phyloP scores from a whole-genome alignment of 2,888 invertebrate species.

The Chydorus sphaericus region DNA sequence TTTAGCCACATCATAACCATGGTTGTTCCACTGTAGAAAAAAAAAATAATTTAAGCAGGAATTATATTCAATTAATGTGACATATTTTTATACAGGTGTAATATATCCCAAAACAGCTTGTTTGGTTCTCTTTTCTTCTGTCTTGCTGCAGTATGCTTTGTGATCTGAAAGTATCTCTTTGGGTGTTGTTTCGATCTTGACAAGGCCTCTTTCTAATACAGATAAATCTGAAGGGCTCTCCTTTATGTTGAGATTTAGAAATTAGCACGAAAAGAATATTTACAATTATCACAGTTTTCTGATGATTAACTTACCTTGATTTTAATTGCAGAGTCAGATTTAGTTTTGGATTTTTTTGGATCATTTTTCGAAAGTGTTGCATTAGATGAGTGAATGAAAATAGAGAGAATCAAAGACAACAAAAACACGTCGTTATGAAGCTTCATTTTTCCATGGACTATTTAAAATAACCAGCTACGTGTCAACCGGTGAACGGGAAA shows the following conservation, averaged over 20 bases:
- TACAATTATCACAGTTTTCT: background rate
- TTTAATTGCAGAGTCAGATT: background rate
- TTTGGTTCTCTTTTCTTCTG: constrained; percentile 46
- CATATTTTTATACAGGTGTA: constrained; percentile 51
- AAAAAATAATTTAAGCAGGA: constrained; percentile 12
- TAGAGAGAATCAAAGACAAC: background rate
- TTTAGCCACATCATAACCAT: constrained; percentile 86
- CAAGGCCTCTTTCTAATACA: constrained; percentile 54
- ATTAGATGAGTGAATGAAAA: constrained; percentile 15
- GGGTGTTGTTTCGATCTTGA: constrained; percentile 47
- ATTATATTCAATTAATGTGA: background rate
- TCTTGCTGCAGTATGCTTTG: constrained; percentile 55
- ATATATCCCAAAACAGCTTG: constrained; percentile 76
- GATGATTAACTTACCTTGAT: background rate
- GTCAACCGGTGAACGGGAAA: too few relatives aligned
- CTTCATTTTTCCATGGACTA: background rate
- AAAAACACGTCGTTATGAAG: background rate
- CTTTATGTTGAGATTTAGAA: background rate
- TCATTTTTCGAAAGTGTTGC: constrained; percentile 21
- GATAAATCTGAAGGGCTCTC: constrained; percentile 28
- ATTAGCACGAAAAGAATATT: background rate
- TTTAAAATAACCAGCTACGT: too few relatives aligned
- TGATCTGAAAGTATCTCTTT: constrained; percentile 63
- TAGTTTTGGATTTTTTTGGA: constrained; percentile 20
- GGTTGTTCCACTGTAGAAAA: constrained; percentile 73